phyloP scores from a whole-genome alignment of 2,113 vertebrate genomes.

The Anoplopoma fimbria region DNA sequence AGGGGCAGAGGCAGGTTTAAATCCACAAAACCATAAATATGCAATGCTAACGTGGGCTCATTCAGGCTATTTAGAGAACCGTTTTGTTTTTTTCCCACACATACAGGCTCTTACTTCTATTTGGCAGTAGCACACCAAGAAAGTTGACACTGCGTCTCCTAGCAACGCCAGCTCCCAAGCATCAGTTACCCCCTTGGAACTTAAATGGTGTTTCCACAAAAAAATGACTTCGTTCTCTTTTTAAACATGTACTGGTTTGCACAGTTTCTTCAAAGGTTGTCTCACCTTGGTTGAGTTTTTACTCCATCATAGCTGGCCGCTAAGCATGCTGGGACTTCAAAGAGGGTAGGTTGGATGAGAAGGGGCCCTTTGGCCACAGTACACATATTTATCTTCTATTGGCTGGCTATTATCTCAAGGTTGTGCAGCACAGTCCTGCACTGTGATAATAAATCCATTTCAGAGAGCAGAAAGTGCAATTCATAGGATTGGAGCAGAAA shows the following conservation, averaged over 20 bases:
- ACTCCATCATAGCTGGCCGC: background rate
- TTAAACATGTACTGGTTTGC: background rate
- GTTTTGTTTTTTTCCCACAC: background rate
- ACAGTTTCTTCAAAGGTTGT: background rate
- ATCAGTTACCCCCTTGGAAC: background rate
- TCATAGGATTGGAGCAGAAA: constrained; percentile 21
- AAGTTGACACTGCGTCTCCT: background rate
- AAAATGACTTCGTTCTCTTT: background rate
- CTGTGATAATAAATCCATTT: constrained; percentile 23
- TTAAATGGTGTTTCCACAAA: background rate
- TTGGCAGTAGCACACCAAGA: background rate
- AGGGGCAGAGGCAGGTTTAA: background rate
- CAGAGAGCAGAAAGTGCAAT: constrained; percentile 6
- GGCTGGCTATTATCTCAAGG: constrained; percentile 37
- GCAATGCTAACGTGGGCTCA: background rate
- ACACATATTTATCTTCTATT: constrained; percentile 33
- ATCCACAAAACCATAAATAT: background rate
- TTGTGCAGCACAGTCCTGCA: constrained; percentile 12
- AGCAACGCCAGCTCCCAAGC: background rate
- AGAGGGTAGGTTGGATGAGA: constrained; percentile 5
- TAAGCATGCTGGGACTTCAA: background rate
- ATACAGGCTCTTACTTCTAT: background rate
- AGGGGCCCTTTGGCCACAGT: constrained; percentile 11
- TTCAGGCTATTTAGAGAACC: background rate
- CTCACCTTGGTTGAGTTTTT: background rate